phyloP scores from a whole-genome alignment of 2,888 invertebrate genomes.

The Napeogenes sylphis region DNA sequence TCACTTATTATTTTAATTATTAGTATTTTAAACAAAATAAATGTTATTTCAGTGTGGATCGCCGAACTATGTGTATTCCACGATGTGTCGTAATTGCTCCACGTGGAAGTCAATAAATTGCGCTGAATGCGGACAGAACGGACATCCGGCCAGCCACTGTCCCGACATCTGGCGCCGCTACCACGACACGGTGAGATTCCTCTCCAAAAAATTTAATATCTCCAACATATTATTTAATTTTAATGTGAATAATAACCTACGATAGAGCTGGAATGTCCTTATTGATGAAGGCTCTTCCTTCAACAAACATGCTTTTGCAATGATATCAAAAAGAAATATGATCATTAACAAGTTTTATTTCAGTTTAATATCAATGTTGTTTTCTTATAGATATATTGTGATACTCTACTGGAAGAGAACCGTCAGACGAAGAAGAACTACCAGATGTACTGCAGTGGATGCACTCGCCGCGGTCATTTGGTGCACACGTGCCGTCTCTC shows the following conservation, averaged over 20 bases:
- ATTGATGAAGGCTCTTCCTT: no score
- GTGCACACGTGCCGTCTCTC: conserved; percentile 59
- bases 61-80: conserved; percentile 75
- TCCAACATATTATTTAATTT: no score
- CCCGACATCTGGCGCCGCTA: conserved; percentile 87
- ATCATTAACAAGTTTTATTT: no score
- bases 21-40: neutral
- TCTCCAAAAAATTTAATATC: no score
- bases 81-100: conserved; percentile 79
- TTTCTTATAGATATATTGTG: conserved; percentile 63
- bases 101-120: conserved; percentile 71
- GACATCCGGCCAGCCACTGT: conserved; percentile 80
- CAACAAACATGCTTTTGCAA: no score
- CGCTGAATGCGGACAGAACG: conserved; percentile 78
- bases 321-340: no score
- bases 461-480: conserved; percentile 75
- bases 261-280: no score
- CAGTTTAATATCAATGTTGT: neutral
- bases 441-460: conserved; percentile 75
- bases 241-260: no score
- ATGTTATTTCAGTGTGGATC: conserved; percentile 80
- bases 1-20: no score
- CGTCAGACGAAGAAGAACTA: conserved; percentile 48
- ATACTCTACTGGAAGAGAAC: conserved; percentile 54
- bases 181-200: conserved; percentile 78